Evolutionary conservation across 2,797 vertebrate genomes (phyloP), one percentile per base, ranked within the genome.

Genomic region (Sebastes iracundus): DNA sequence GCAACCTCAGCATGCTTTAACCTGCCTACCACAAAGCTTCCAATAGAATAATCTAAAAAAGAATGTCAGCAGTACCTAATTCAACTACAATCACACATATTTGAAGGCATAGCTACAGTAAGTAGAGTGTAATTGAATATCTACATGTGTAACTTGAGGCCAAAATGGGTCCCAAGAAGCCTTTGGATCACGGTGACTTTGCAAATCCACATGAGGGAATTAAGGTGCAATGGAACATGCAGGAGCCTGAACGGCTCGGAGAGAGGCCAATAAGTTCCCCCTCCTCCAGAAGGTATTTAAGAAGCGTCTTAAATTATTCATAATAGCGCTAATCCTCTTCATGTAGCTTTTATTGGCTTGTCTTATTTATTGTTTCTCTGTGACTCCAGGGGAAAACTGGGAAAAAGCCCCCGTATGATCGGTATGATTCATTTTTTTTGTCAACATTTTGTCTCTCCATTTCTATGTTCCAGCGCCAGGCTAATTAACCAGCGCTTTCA

Each of bases 301-400:
- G 69, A 64, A 28, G 60, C 23, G 11, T 86, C 78, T 88, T 94
- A 64, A 94, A 93, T 95, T 88, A 95, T 94, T 95, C 87, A 95
- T 88, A 79, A 71, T 25, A 30, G 62, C 70, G 12, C 82, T 90
- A 89, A 92, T 93, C 86, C 87, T 88, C 89, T 88, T 92, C 83
- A 91, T 93, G 83, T 90, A 84, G 85, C 88, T 85, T 92, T 89
- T 94, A 91, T 93, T 93, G 83, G 84, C 84, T 86, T 80, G 71
- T 85, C 82, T 87, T 88, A 86, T 91, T 91, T 88, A 89, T 87
- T 82, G 83, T 78, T 84, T 81, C 81, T 65, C 53, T 55, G 35
- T 80, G 80, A 76, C 87, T 86, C 80, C 23, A 33, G 80, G 84
- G 79, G 68, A 18, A 55, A 68, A n/a, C 7, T 7, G 7, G 2